Conservation (phyloP, 2,113 vertebrate species). For the Oenanthe melanoleuca region DNA sequence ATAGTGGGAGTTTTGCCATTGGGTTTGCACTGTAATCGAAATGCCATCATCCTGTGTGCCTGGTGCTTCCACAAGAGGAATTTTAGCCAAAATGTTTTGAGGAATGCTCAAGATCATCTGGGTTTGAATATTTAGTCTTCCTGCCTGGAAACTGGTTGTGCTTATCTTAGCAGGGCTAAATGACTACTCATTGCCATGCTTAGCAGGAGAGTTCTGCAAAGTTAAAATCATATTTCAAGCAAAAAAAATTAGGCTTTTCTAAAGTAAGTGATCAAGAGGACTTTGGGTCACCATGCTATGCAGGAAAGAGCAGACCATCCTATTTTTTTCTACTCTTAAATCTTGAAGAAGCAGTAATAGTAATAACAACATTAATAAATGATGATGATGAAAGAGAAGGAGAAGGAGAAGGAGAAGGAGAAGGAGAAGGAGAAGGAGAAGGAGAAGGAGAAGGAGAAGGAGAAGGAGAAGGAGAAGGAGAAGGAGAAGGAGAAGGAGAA, state of each 20-base stretch:
- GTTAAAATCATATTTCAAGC: background rate
- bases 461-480: too few species aligned
- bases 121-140: background rate
- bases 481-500: too few species aligned
- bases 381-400: too few species aligned
- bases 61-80: background rate
- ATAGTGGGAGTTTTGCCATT: background rate
- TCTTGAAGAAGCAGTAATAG: background rate
- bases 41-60: background rate
- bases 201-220: background rate
- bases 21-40: background rate
- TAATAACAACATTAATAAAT: background rate
- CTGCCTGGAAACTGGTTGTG: background rate
- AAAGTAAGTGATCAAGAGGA: background rate
- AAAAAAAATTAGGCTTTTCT: background rate
- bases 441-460: background rate
- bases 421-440: too few species aligned
- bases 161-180: background rate
- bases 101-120: background rate
- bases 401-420: too few species aligned
- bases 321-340: background rate
- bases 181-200: background rate
- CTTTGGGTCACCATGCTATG: background rate
- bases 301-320: background rate
- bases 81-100: background rate